These are phyloP conservation scores for Leucophenga varia DNA, from an alignment of 1,140 invertebrate species.

Conservation along the genomic window DNA sequence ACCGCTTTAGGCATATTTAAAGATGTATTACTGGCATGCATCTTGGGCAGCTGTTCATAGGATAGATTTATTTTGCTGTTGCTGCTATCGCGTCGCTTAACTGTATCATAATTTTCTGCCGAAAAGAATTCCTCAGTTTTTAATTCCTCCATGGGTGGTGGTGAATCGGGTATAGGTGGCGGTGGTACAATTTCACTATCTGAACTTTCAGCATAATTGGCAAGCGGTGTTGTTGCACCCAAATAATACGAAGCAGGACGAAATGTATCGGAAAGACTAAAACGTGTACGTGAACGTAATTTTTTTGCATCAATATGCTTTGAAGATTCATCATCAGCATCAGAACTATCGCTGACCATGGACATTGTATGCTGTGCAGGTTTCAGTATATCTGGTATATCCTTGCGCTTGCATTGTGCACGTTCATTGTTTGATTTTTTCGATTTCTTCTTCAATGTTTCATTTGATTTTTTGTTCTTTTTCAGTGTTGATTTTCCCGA, in stretches of 20 bases:
- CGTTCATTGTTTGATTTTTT: slow-evolving; percentile 30
- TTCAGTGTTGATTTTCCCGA: slow-evolving; percentile 58
- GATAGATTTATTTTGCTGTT: slow-evolving; percentile 43
- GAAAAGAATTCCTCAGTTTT: slow-evolving; percentile 56
- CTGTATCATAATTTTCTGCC: slow-evolving; percentile 53
- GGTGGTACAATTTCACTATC: slow-evolving; percentile 80
- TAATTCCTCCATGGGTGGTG: slow-evolving; percentile 67
- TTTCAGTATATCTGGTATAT: slow-evolving; percentile 69
- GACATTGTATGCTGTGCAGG: slow-evolving; percentile 56
- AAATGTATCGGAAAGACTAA: slow-evolving; percentile 84
- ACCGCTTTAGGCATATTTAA: slow-evolving; percentile 38
- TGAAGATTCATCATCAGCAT: slow-evolving; percentile 82
- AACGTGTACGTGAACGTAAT: slow-evolving; percentile 68
- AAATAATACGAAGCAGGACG: slow-evolving; percentile 84
- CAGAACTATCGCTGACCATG: slow-evolving; percentile 68
- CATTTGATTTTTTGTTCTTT: slow-evolving; percentile 41
- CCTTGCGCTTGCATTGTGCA: slow-evolving; percentile 44
- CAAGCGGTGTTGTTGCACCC: slow-evolving; percentile 60
- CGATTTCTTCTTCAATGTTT: slow-evolving; percentile 45
- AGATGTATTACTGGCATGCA: slow-evolving; percentile 50
- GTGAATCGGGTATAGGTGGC: slow-evolving; percentile 76
- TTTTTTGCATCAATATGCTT: slow-evolving; percentile 74
- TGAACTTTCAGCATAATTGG: slow-evolving; percentile 75
- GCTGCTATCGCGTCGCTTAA: slow-evolving; percentile 37
- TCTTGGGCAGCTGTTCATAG: slow-evolving; percentile 47